Base-by-base conservation (phyloP, 2,888 invertebrate genomes). In the Hipparchia sbordonii region DNA sequence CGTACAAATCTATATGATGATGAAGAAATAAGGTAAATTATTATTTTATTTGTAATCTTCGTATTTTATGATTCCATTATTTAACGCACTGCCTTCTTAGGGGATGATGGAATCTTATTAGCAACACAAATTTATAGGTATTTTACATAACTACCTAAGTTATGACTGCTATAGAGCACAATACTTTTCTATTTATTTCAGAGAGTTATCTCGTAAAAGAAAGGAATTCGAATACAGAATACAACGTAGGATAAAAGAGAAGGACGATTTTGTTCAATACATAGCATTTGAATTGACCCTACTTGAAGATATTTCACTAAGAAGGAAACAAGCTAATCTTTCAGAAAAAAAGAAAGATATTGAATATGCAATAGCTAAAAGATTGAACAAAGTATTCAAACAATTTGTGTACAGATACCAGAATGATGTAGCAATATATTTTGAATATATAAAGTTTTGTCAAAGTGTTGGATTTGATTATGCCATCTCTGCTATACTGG, bases 401-500 rank as follows among this genome's bases (percentile, higher is more conserved):
- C 96, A 95, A 79, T 95, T 96, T 33, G 93, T 96, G 71, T 92
- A 93, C 52, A 94, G 95, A 77, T 97, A 96, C 82, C 95, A 96
- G 80, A 95, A 96, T 81, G 97, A 98, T 82, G 88, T 96, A 57
- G 94, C 96, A 77, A 92, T 98, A 72, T 97, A 97, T 95, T 94
- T 97, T 80, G 96, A 96, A 61, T 97, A 96, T 82, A 96, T 98
- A 70, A 96, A 96, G 81, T 98, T 97, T 85, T 96, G 96, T 81
- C 96, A 95, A 80, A 95, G 95, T 84, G 95, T 96, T 46, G 93
- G 95, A 7, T 95, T 94, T 79, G 87, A 92, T 45, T 84, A 91
- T 69, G 94, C 95, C 65, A 93, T 95, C 23, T 93, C 95, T 8
- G 90, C 93, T 13, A 94, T 95, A 69, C 94, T 96, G 76, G 95